phyloP scores from a whole-genome alignment of 2,113 vertebrate species.

The Equus quagga region DNA sequence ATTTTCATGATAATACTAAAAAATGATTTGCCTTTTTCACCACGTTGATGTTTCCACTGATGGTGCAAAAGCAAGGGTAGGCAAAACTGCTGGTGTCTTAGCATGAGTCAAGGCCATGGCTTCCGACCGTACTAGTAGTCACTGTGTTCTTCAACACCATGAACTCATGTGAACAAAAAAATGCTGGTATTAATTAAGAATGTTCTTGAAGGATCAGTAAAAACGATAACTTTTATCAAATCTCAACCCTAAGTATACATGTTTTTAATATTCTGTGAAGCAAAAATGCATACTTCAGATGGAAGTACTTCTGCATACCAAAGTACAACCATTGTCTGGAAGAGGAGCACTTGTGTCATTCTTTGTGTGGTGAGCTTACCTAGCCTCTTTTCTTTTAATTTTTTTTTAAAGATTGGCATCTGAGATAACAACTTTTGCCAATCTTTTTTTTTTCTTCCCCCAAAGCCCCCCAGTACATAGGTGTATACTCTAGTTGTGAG shows the following conservation, averaged over 20 bases:
- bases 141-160: not conserved
- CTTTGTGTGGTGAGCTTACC: not conserved
- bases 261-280: not conserved
- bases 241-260: not conserved
- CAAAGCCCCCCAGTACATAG: no score
- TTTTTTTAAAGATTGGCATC: no score
- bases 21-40: not conserved
- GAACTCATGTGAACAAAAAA: not conserved
- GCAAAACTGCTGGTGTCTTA: not conserved
- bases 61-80: not conserved
- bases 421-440: no score
- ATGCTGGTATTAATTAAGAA: not conserved
- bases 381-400: not conserved
- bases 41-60: not conserved
- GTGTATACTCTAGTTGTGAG: no score
- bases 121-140: not conserved
- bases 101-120: not conserved
- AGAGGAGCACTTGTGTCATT: not conserved
- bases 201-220: not conserved
- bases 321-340: not conserved
- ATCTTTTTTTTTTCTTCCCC: no score
- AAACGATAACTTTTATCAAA: not conserved
- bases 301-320: not conserved
- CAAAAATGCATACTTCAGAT: not conserved
- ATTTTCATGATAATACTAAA: not conserved